Percentiles rank a stretch among this genome's conserved stretches.
Conservation (phyloP, 2,797 vertebrate genomes). For the Brachymystax lenok region DNA sequence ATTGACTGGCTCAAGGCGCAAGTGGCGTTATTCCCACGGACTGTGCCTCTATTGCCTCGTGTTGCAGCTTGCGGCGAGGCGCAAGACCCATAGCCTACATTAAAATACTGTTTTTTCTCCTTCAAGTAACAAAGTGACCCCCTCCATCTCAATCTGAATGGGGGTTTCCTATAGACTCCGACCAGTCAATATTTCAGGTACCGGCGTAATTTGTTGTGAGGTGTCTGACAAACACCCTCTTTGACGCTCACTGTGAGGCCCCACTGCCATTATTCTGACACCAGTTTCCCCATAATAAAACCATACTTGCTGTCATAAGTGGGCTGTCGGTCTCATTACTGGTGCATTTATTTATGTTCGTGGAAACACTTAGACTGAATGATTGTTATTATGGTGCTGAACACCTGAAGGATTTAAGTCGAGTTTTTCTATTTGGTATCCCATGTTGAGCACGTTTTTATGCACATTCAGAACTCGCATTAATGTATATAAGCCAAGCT, state of each 20-base stretch:
- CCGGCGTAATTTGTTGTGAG: slow-evolving; percentile 83
- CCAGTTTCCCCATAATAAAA: slow-evolving; percentile 67
- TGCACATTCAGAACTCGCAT: not conserved
- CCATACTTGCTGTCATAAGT: slow-evolving; percentile 65
- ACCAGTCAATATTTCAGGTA: slow-evolving; percentile 84
- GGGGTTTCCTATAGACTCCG: slow-evolving; percentile 74
- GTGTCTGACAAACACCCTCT: slow-evolving; percentile 68
- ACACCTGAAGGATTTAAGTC: not conserved
- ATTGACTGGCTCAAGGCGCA: slow-evolving; percentile 72
- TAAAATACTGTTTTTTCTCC: slow-evolving; percentile 48
- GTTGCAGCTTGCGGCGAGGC: slow-evolving; percentile 79
- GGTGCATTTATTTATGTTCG: slow-evolving; percentile 66
- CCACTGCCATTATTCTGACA: slow-evolving; percentile 66
- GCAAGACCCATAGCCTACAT: slow-evolving; percentile 45
- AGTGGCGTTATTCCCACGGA: slow-evolving; percentile 95
- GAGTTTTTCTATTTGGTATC: not conserved
- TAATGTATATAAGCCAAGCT: not conserved
- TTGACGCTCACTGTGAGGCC: slow-evolving; percentile 68
- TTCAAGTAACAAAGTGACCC: slow-evolving; percentile 76
- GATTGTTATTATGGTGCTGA: not conserved
- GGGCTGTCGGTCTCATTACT: slow-evolving; percentile 57
- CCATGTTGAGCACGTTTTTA: not conserved
- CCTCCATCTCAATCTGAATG: slow-evolving; percentile 80
- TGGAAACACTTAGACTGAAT: slow-evolving; percentile 40
- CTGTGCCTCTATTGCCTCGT: slow-evolving; percentile 58